Base-by-base conservation (phyloP, 2,888 invertebrate genomes). In the Drosophila prolongata region DNA sequence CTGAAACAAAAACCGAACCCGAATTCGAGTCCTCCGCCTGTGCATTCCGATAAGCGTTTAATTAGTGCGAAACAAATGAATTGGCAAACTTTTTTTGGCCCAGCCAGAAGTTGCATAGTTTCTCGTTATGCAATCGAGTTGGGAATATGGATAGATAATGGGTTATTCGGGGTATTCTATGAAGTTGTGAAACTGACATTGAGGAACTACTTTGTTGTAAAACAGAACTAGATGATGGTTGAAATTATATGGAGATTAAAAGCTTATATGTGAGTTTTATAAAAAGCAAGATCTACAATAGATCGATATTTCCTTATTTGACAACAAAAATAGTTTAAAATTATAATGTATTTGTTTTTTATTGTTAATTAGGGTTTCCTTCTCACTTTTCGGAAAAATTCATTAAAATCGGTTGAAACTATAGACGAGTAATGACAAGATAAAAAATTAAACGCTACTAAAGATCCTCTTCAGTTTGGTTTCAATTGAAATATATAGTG, bases 51-150 rank as follows among this genome's bases (percentile, higher is more conserved):
- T 69, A 67, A 67, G 69, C 67, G 67, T 58, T 67, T 67, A 67
- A 68, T 68, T 70, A 68, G 67, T 59, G 49, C 70, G 70, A 70
- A 66, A 66, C 66, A 67, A 66, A 66, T 68, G 71, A 68, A 68
- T 68, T 70, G 71, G 68, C 44, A 59, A 70, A 67, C 49, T 57
- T 68, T 56, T 57, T 42, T n/a, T 27, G 34, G 14, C 35, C 43
- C 24, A 14, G 24, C 55, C 16, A 34, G 42, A 56, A 57, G 40
- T 58, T 65, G 46, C 34, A 34, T 8, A 49, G 42, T 35, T 43
- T 19, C 16, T 61, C 14, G 37, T 62, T 67, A 46, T 35, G 43
- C 10, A 61, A 14, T 55, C 46, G 46, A 10, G 27, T 24, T 16
- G 35, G 47, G 27, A 16, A 64, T 62, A 62, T 43, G 14, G 40